phyloP scores from a whole-genome alignment of 2,888 invertebrate genomes.

The Eretmocerus hayati region DNA sequence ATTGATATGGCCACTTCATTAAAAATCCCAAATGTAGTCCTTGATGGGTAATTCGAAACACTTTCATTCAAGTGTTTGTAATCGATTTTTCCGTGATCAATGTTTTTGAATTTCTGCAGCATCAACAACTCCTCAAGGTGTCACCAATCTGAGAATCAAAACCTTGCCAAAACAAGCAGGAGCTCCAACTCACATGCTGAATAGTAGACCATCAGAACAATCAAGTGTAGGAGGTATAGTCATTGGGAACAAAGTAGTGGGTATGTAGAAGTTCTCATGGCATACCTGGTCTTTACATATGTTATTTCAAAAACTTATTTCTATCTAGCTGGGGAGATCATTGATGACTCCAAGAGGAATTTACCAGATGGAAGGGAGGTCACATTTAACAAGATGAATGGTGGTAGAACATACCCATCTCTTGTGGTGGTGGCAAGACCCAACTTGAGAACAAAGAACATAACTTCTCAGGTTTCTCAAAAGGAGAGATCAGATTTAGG shows the following conservation, averaged over 20 bases:
- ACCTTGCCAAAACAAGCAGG: constrained; percentile 25
- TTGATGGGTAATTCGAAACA: not conserved
- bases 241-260: constrained; percentile 37
- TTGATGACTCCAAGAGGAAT: constrained; percentile 55
- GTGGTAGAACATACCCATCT: constrained; percentile 79
- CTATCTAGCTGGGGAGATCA: constrained; percentile 36
- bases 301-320: too few species aligned
- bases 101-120: constrained; percentile 25
- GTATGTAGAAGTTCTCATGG: constrained; percentile 27
- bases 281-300: too few species aligned
- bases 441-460: constrained; percentile 65
- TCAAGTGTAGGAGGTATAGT: constrained; percentile 67
- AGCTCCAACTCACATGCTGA: constrained; percentile 28
- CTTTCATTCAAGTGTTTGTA: too few species aligned
- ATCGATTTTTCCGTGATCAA: too few species aligned
- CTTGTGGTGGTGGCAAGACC: constrained; percentile 78
- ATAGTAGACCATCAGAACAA: constrained; percentile 64
- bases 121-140: constrained; percentile 32
- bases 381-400: constrained; percentile 69
- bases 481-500: constrained; percentile 47
- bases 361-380: constrained; percentile 66
- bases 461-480: constrained; percentile 36
- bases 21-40: not conserved
- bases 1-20: not conserved
- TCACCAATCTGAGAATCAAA: constrained; percentile 35